phyloP scores from a whole-genome alignment of 1,140 invertebrate genomes.

The Ladona fulva region DNA sequence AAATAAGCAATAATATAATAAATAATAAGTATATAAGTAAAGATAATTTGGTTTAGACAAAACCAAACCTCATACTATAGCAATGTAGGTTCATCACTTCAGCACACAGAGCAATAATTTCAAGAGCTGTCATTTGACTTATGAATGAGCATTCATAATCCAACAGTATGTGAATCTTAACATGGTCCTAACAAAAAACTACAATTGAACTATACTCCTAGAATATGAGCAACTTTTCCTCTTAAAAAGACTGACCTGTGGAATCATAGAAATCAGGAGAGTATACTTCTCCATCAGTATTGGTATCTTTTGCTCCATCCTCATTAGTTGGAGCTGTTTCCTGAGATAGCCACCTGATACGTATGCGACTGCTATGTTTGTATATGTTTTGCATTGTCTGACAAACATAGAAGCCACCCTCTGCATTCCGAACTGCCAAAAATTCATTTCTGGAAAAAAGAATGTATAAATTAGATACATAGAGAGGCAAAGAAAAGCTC shows the following conservation, averaged over 20 bases:
- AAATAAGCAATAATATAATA: no score
- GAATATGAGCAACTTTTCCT: no score
- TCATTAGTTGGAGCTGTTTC: slow-evolving; percentile 43
- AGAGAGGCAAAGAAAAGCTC: background rate
- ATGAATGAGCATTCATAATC: no score
- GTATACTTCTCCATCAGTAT: slow-evolving; percentile 59
- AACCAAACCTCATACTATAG: no score
- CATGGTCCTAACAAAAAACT: no score
- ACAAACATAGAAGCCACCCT: slow-evolving; percentile 83
- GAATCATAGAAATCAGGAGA: slow-evolving; percentile 82
- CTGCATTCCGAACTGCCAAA: slow-evolving; percentile 78
- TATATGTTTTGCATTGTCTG: slow-evolving; percentile 87
- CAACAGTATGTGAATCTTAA: no score
- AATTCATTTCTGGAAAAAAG: slow-evolving; percentile 65
- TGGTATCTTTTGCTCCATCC: slow-evolving; percentile 34
- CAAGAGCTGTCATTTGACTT: no score
- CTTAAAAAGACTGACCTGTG: slow-evolving; percentile 66
- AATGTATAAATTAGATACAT: slow-evolving; percentile 23
- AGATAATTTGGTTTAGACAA: no score
- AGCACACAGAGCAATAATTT: no score
- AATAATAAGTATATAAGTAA: no score
- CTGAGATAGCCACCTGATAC: slow-evolving; percentile 81
- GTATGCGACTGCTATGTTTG: slow-evolving; percentile 67
- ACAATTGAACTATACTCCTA: no score
- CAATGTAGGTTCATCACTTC: no score